Evolutionary conservation across 2,888 invertebrate genomes (phyloP), one percentile per base, ranked within the genome.

Genomic region (Mimumesa dahlbomi): DNA sequence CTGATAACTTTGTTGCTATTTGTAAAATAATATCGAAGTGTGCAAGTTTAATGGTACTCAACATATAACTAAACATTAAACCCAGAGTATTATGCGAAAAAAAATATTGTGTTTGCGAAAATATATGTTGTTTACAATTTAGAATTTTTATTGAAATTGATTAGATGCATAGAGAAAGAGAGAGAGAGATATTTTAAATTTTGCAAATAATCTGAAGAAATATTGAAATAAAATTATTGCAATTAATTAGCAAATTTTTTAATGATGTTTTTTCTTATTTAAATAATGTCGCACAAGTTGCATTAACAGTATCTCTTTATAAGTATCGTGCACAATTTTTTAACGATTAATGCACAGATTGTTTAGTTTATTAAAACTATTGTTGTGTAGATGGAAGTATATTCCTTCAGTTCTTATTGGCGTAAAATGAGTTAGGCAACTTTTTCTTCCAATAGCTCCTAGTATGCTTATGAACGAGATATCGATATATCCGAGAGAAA

Each of bases 361-460:
- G 13, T 49, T 43, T 11, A 6, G 2, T 40, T 36, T 43, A 6
- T 16, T 16, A 49, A 36, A 48, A 14, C 14, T 25, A 49, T 34
- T 25, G 21, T 43, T 43, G 19, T 14, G 22, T 13, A 9, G 25
- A 43, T 21, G 7, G 16, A 43, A 45, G 14, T 11, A 40, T 40
- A 34, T 53, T 16, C 11, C n/a, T n/a, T n/a, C n/a, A n/a, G n/a
- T n/a, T n/a, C n/a, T 49, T 49, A 14, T 29, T 25, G n/a, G 1
- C 36, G 9, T 16, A 29, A 6, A 42, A 36, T 43, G 18, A 58
- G 31, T 62, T 48, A 46, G 53, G 16, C 16, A 69, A 61, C 25
- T 52, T 74, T 64, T 31, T 52, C 57, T 70, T 77, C 50, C 29
- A 61, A 50, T 61, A 61, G 34, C 57, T 54, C 31, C 52, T 67